These are phyloP conservation scores for Oscheius sp. DNA, from an alignment of 2,888 invertebrate genomes.

Conservation along the genomic window DNA sequence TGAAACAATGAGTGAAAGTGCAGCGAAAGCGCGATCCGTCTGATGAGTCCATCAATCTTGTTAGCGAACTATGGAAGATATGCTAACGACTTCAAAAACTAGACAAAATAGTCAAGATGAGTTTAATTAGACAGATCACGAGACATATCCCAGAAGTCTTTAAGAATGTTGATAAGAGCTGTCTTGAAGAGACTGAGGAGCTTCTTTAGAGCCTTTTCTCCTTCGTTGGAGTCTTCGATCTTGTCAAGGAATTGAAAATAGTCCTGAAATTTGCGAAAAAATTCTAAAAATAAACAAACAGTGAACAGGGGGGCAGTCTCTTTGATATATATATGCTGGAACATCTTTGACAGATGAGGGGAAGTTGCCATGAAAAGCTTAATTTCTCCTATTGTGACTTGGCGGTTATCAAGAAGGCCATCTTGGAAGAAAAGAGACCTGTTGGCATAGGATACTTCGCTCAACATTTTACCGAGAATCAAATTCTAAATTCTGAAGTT, in stretches of 20 bases:
- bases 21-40: slow-evolving; percentile 22
- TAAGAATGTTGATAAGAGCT: neutral
- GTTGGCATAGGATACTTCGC: neutral
- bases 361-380: slow-evolving; percentile 6
- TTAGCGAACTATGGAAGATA: no score
- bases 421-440: neutral
- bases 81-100: no score
- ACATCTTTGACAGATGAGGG: neutral
- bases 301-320: neutral
- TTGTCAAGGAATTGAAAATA: neutral
- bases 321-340: neutral
- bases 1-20: slow-evolving; percentile 30
- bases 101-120: no score
- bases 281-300: neutral
- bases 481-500: neutral
- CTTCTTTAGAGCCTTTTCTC: neutral
- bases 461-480: slow-evolving; percentile 3
- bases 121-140: no score
- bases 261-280: neutral
- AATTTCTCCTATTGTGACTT: neutral
- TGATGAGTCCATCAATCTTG: slow-evolving; percentile 1
- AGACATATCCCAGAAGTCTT: slow-evolving; percentile 7
- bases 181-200: neutral
- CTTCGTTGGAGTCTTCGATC: neutral
- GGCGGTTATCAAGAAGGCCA: neutral